phyloP scores from a whole-genome alignment of 2,113 vertebrate species.

The Propithecus coquereli region DNA sequence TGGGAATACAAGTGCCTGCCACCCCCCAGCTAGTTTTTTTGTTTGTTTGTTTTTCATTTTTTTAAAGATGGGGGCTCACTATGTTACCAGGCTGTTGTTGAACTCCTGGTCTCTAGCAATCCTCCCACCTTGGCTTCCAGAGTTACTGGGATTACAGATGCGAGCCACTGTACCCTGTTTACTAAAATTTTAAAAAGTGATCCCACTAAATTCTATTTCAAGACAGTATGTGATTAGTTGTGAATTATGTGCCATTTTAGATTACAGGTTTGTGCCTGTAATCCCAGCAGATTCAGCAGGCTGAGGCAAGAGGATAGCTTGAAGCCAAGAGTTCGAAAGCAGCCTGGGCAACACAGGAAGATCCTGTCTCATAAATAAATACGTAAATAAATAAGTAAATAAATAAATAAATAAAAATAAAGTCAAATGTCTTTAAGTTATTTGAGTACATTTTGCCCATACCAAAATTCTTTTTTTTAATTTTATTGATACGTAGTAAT shows the following conservation, averaged over 20 bases:
- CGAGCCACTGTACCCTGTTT: background rate
- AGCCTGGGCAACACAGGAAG: too few relatives aligned
- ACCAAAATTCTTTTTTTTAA: background rate
- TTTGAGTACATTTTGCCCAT: conserved; percentile 2
- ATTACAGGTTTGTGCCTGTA: too few relatives aligned
- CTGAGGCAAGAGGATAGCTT: too few relatives aligned
- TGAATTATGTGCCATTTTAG: background rate
- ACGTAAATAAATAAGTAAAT: too few relatives aligned
- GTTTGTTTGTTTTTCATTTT: background rate
- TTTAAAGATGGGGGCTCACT: background rate
- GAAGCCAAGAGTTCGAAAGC: too few relatives aligned
- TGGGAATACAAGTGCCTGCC: background rate
- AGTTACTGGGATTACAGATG: too few relatives aligned
- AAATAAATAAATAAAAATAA: background rate
- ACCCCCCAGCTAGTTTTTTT: background rate
- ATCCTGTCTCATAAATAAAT: too few relatives aligned
- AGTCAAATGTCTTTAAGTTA: conserved; percentile 8
- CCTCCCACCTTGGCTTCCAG: too few relatives aligned
- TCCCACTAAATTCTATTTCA: background rate
- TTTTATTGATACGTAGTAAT: background rate
- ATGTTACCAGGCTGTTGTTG: background rate
- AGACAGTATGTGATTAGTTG: background rate
- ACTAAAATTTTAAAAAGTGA: background rate
- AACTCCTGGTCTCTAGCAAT: too few relatives aligned
- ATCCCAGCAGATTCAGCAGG: too few relatives aligned